These are phyloP conservation scores for Sebastes ruberrimus DNA, from an alignment of 2,797 vertebrate species.

Conservation along the genomic window DNA sequence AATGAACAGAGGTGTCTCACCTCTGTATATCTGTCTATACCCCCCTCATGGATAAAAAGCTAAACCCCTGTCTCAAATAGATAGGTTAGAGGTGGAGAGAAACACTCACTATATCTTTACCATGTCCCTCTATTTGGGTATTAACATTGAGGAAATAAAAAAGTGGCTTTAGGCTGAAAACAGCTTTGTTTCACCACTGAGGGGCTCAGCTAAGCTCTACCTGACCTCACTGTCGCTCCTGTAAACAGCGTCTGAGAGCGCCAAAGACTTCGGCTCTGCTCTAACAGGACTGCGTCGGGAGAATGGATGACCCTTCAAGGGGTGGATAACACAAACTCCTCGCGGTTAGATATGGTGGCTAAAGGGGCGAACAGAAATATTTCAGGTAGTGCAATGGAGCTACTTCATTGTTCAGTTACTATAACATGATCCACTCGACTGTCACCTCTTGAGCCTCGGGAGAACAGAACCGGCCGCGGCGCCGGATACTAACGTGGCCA, in stretches of 20 bases:
- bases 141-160: constrained; percentile 48
- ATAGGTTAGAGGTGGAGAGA: constrained; percentile 60
- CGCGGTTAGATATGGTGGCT: constrained; percentile 7
- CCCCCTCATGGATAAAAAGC: constrained; percentile 47
- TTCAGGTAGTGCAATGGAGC: constrained; percentile 69
- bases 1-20: constrained; percentile 70
- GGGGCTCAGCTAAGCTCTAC: constrained; percentile 37
- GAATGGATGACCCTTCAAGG: constrained; percentile 1
- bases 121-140: constrained; percentile 45
- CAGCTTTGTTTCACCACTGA: constrained; percentile 49
- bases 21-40: constrained; percentile 45
- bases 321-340: constrained; percentile 12
- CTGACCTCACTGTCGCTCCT: constrained; percentile 53
- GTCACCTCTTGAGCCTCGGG: constrained; percentile 22
- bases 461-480: constrained; percentile 23
- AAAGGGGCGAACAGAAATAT: constrained; percentile 19
- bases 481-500: constrained; percentile 21
- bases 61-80: constrained; percentile 55
- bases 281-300: neutral
- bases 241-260: constrained; percentile 33
- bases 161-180: constrained; percentile 54
- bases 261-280: constrained; percentile 26
- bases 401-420: constrained; percentile 71
- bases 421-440: constrained; percentile 41
- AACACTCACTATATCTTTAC: constrained; percentile 43